phyloP scores from a whole-genome alignment of 2,113 vertebrate genomes.

The Opisthocomus hoazin region DNA sequence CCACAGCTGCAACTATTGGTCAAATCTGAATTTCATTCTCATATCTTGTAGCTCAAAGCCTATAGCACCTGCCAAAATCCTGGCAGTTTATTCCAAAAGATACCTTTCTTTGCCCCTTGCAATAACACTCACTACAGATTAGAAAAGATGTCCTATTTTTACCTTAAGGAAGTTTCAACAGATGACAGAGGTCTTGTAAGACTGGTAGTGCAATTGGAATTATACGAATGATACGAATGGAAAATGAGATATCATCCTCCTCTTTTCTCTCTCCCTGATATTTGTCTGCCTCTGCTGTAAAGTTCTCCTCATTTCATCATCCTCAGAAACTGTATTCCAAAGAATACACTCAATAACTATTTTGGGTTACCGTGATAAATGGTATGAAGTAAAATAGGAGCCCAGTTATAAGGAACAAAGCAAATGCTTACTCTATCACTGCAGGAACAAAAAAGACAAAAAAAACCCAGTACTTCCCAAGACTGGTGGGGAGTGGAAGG shows the following conservation, averaged over 20 bases:
- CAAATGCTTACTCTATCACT: neutral
- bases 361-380: neutral
- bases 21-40: neutral
- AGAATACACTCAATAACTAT: neutral
- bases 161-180: neutral
- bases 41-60: neutral
- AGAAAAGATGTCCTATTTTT: neutral
- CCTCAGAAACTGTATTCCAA: neutral
- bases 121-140: neutral
- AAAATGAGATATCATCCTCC: neutral
- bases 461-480: neutral
- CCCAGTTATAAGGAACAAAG: neutral
- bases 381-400: neutral
- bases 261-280: neutral
- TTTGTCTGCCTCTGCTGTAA: neutral
- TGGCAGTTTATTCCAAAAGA: neutral
- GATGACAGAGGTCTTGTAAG: neutral
- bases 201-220: neutral
- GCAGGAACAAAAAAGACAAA: neutral
- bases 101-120: neutral
- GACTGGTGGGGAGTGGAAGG: neutral
- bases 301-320: neutral
- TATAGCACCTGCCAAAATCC: neutral
- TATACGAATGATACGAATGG: neutral
- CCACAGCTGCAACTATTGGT: accelerated